Conservation (phyloP, 2,113 vertebrate species). For the Neodon shergylaensis region DNA sequence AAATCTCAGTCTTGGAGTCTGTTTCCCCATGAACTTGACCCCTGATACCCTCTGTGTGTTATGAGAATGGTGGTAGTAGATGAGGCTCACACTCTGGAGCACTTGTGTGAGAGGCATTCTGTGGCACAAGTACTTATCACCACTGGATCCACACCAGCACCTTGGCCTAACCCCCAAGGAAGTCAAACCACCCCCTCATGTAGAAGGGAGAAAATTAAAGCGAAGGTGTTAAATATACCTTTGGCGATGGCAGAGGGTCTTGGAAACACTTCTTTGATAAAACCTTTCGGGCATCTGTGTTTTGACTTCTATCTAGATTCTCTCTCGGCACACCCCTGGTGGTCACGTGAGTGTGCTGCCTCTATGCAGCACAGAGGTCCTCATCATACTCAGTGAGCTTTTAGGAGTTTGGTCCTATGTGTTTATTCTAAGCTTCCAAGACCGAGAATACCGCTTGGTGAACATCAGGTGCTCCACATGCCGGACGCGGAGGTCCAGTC, state of each 20-base stretch:
- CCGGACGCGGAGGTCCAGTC: neutral
- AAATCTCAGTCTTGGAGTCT: neutral
- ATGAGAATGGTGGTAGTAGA: neutral
- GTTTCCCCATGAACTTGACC: neutral
- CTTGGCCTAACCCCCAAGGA: neutral
- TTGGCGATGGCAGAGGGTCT: neutral
- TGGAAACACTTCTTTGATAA: neutral
- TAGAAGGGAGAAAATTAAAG: neutral
- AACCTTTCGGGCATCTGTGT: neutral
- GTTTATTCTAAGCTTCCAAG: neutral
- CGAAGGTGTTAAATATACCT: neutral
- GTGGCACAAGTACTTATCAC: neutral
- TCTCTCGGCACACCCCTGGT: neutral
- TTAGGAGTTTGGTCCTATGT: neutral
- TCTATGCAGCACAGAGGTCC: neutral
- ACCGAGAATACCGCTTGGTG: neutral
- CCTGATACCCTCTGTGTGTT: neutral
- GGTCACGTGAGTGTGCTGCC: neutral
- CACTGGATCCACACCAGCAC: neutral
- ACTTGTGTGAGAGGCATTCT: neutral
- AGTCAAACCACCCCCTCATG: neutral
- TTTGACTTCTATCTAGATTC: neutral
- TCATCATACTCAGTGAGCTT: neutral
- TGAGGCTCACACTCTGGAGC: neutral
- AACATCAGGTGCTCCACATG: neutral